Conservation (phyloP, 2,888 invertebrate species). For the Patella depressa region DNA sequence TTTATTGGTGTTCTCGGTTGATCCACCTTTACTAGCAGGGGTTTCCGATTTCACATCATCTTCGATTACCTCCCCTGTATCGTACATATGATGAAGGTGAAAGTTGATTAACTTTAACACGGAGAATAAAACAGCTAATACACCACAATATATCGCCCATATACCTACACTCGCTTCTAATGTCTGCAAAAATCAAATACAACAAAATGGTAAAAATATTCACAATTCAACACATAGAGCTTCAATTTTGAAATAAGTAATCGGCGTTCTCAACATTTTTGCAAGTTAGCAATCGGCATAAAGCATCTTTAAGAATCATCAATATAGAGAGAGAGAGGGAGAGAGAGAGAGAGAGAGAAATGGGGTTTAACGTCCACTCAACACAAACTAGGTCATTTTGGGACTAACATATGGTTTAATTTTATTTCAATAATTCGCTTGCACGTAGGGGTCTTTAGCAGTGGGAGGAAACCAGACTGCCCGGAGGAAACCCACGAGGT, state of each 20-base stretch:
- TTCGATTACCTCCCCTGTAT: conserved; percentile 84
- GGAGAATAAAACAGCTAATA: conserved; percentile 85
- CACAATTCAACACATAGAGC: background rate
- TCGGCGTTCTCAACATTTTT: too few relatives aligned
- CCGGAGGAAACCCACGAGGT: too few relatives aligned
- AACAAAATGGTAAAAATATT: background rate
- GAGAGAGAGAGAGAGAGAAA: too few relatives aligned
- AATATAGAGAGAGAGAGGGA: too few relatives aligned
- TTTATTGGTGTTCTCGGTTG: conserved; percentile 29
- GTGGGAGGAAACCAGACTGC: too few relatives aligned
- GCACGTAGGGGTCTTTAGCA: too few relatives aligned
- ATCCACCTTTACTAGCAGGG: conserved; percentile 28
- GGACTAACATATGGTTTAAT: too few relatives aligned
- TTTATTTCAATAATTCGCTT: too few relatives aligned
- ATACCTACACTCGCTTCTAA: conserved; percentile 85
- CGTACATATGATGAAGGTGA: conserved; percentile 92
- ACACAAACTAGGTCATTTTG: too few relatives aligned
- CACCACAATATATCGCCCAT: conserved; percentile 88
- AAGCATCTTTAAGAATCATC: too few relatives aligned
- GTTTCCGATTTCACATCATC: conserved; percentile 44
- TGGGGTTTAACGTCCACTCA: too few relatives aligned
- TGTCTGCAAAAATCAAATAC: conserved; percentile 78
- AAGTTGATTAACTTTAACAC: conserved; percentile 89
- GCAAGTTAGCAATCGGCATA: too few relatives aligned
- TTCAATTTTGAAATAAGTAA: background rate